Percentiles rank a stretch among this genome's conserved stretches.
phyloP scores from a whole-genome alignment of 2,797 vertebrate species.

The Sebastes minor region DNA sequence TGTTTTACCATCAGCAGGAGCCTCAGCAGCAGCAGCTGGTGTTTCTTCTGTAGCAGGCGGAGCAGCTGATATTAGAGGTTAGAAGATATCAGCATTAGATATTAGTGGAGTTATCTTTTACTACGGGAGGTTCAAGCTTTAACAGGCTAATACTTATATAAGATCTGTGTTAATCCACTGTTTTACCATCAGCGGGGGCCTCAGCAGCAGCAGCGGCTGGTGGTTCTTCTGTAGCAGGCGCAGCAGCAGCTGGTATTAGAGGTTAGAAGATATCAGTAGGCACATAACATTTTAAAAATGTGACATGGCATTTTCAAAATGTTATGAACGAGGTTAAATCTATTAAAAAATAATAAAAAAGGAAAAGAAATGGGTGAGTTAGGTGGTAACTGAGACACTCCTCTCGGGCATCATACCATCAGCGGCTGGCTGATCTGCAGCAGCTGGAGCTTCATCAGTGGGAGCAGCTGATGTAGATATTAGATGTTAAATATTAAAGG shows the following conservation, averaged over 20 bases:
- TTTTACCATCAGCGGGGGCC: not conserved
- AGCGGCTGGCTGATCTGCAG: not conserved
- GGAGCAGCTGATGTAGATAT: slow-evolving; percentile 24
- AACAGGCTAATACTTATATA: not conserved
- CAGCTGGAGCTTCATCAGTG: slow-evolving; percentile 3
- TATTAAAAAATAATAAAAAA: not conserved
- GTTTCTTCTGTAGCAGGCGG: slow-evolving; percentile 35
- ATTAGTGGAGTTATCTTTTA: not conserved
- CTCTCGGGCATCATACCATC: not conserved
- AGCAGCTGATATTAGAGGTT: slow-evolving; percentile 50
- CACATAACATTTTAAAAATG: slow-evolving; percentile 3
- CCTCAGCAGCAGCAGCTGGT: not conserved
- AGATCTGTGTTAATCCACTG: not conserved
- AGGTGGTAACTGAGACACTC: not conserved
- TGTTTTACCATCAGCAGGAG: not conserved
- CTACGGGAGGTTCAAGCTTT: not conserved
- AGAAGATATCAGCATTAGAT: not conserved
- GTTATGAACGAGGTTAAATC: not conserved
- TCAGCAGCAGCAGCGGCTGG: not conserved
- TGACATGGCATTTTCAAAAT: not conserved
- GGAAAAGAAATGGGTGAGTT: not conserved
- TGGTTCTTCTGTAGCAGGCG: not conserved
- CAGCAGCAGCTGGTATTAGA: not conserved
- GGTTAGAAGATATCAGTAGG: slow-evolving; percentile 8
- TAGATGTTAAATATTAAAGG: slow-evolving; percentile 2